phyloP scores from a whole-genome alignment of 2,113 vertebrate genomes.

The Oriolus oriolus region DNA sequence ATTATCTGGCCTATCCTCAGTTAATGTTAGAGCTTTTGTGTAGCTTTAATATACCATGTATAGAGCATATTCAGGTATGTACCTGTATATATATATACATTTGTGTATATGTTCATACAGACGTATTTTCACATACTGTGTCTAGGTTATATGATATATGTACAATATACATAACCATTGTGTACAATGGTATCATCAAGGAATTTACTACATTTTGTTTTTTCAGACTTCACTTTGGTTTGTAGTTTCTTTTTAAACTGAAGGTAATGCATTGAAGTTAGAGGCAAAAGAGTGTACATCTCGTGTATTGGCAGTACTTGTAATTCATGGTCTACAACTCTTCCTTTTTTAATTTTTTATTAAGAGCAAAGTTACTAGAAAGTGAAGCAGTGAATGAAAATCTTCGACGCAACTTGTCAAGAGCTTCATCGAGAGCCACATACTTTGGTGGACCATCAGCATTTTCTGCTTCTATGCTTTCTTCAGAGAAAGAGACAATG shows the following conservation, averaged over 20 bases:
- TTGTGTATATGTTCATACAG: background rate
- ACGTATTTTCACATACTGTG: background rate
- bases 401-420: conserved; percentile 85
- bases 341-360: background rate
- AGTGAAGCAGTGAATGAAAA: conserved; percentile 93
- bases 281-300: background rate
- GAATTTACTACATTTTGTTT: background rate
- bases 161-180: background rate
- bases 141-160: background rate
- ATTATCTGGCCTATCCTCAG: background rate
- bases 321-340: background rate
- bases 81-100: background rate
- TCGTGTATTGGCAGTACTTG: background rate
- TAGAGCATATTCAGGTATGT: background rate
- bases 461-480: conserved; percentile 73
- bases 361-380: conserved; percentile 92
- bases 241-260: background rate
- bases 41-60: background rate
- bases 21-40: background rate
- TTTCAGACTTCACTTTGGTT: background rate
- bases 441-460: conserved; percentile 78
- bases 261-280: background rate
- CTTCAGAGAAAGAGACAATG: conserved; percentile 86
- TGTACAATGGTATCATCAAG: background rate
- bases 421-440: conserved; percentile 82